Percentiles rank a stretch among this genome's conserved stretches.
Conservation (phyloP, 2,888 invertebrate species). For the Tuberolachnus salignus region DNA sequence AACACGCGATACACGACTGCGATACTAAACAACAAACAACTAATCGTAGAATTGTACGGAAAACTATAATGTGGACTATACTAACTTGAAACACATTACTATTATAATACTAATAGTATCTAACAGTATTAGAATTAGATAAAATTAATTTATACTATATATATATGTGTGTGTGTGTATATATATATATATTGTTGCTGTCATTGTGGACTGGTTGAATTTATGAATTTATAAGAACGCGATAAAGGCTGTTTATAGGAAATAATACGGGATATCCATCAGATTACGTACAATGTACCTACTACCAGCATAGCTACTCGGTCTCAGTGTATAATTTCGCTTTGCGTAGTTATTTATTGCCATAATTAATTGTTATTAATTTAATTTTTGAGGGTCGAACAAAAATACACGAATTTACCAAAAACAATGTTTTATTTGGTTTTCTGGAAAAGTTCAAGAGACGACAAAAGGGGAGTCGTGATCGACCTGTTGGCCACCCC, state of each 20-base stretch:
- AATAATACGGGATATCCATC: not conserved
- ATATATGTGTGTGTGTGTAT: not conserved
- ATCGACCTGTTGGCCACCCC: too few species aligned
- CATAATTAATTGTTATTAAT: too few species aligned
- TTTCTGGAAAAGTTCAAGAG: too few species aligned
- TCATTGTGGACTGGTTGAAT: constrained; percentile 15
- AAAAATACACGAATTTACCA: too few species aligned
- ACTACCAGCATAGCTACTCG: too few species aligned
- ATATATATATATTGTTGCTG: constrained; percentile 18
- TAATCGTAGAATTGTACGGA: constrained; percentile 3
- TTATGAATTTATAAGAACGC: constrained; percentile 14
- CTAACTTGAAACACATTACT: constrained; percentile 11
- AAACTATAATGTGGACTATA: constrained; percentile 12
- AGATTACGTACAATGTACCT: too few species aligned
- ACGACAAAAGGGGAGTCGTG: too few species aligned
- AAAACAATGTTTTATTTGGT: too few species aligned
- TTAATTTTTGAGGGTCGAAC: too few species aligned
- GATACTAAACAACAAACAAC: not conserved
- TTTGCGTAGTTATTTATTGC: too few species aligned
- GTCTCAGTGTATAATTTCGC: too few species aligned
- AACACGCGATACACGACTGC: not conserved
- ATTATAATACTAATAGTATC: too few species aligned
- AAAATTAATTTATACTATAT: not conserved
- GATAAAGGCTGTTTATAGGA: constrained; percentile 8
- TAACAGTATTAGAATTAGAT: constrained; percentile 10